These are phyloP conservation scores for Formicarius rufipectus DNA, from an alignment of 2,113 vertebrate genomes.

Conservation along the genomic window DNA sequence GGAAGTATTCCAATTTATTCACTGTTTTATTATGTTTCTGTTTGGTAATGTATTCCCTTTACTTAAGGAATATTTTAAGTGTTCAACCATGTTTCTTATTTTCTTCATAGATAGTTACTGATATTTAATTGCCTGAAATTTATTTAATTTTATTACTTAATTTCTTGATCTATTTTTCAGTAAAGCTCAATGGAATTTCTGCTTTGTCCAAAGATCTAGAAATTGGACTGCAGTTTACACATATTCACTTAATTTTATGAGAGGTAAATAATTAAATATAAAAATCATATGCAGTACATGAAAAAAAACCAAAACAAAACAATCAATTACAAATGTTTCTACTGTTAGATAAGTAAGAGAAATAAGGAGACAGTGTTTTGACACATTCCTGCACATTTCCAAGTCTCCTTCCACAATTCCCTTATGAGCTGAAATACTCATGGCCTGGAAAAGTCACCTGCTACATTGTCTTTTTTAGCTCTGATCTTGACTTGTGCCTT, in stretches of 20 bases:
- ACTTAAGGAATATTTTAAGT: neutral
- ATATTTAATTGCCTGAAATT: neutral
- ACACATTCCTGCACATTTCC: neutral
- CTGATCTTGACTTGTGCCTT: constrained; percentile 98
- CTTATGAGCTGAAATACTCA: neutral
- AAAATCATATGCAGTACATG: neutral
- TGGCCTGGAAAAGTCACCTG: constrained; percentile 78
- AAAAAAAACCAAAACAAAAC: neutral
- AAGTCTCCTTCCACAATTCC: neutral
- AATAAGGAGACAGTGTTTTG: neutral
- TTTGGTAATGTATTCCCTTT: neutral
- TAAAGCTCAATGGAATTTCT: neutral
- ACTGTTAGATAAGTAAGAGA: neutral
- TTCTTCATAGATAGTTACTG: neutral
- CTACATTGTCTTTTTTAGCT: constrained; percentile 97
- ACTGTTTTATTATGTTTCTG: neutral
- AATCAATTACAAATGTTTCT: neutral
- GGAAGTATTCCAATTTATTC: neutral
- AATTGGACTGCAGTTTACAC: neutral
- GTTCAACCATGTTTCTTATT: neutral
- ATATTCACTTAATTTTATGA: neutral
- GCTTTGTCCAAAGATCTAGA: neutral
- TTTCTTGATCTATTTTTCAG: neutral
- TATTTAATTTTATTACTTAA: neutral
- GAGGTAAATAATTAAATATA: neutral